Evolutionary conservation across 2,888 invertebrate species (phyloP), one percentile per base, ranked within the genome.

Genomic region (Perizoma flavofasciatum): DNA sequence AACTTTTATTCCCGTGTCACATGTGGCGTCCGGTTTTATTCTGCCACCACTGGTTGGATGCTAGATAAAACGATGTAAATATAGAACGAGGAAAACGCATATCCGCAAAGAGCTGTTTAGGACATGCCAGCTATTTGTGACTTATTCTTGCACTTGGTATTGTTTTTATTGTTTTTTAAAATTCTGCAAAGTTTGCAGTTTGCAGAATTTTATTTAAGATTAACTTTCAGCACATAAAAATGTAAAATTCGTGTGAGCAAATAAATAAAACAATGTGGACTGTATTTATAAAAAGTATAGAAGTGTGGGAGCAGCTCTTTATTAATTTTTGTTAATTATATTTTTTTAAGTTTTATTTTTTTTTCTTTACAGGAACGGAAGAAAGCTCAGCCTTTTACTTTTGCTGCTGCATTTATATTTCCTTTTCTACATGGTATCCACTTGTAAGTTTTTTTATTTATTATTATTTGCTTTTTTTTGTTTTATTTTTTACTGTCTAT

Each of bases 391-490:
- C 73, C 66, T 77, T 37, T 75, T 77, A 72, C 72, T 80, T 73
- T 80, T 83, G 52, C n/a, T 37, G 82, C 81, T 78, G 75, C 72
- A 81, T 83, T 88, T 78, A 67, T 75, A 85, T 85, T 88, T 80
- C 84, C 65, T 83, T 84, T 72, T 72, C 87, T 81, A 79, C 85
- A 93, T 93, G 93, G 92, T 93, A 82, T 92, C 92, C 74, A 79
- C 91, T 85, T 93, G 93, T 93, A 89, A 91, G 93, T 93, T 91
- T 84, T 73, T 73, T 81, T n/a, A n/a, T 86, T 79, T 67, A 70
- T 81, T 86, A 22, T 22, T 78, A 76, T 71, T 69, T 80, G 75
- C 71, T 68, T 67, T 71, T 67, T 72, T 59, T 65, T 67, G 64
- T 10, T 48, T 7, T 7, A n/a, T 3, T 46, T 46, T 46, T 5